Percentiles rank a stretch among this genome's conserved stretches.
phyloP scores from a whole-genome alignment of 1,140 invertebrate genomes.

The Sesamia nonagrioides region DNA sequence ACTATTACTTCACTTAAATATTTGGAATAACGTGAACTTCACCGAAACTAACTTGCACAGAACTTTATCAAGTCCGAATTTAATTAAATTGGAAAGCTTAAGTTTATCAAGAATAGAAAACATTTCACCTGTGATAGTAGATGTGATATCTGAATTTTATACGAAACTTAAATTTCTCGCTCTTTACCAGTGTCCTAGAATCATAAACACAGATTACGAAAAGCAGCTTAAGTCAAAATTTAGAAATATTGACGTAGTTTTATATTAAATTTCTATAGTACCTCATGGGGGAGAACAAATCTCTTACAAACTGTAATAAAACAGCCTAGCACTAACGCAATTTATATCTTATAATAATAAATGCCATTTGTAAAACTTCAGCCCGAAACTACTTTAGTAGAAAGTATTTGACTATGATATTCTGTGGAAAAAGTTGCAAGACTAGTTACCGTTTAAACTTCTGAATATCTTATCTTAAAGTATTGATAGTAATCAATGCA shows the following conservation, averaged over 20 bases:
- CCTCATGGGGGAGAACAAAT: too few species aligned
- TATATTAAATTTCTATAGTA: slow-evolving; percentile 69
- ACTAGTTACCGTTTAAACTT: too few species aligned
- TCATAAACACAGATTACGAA: slow-evolving; percentile 81
- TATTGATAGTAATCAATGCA: too few species aligned
- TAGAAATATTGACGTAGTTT: slow-evolving; percentile 80
- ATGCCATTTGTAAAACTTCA: too few species aligned
- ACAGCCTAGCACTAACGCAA: too few species aligned
- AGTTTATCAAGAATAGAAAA: slow-evolving; percentile 82
- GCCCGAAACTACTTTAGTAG: too few species aligned
- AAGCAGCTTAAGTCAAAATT: slow-evolving; percentile 83
- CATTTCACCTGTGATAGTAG: slow-evolving; percentile 75
- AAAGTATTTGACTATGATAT: too few species aligned
- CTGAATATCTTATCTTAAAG: too few species aligned
- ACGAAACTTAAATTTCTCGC: slow-evolving; percentile 81
- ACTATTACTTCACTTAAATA: slow-evolving; percentile 74
- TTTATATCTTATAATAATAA: too few species aligned
- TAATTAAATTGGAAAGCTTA: slow-evolving; percentile 74
- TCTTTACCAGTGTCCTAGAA: slow-evolving; percentile 81
- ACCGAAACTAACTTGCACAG: slow-evolving; percentile 70
- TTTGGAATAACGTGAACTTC: slow-evolving; percentile 84
- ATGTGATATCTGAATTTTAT: slow-evolving; percentile 81
- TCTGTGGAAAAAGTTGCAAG: too few species aligned
- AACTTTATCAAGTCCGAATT: slow-evolving; percentile 68
- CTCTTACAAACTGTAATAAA: too few species aligned